Evolutionary conservation across 2,888 invertebrate species (phyloP).

Genomic region (Catocala fraxini): DNA sequence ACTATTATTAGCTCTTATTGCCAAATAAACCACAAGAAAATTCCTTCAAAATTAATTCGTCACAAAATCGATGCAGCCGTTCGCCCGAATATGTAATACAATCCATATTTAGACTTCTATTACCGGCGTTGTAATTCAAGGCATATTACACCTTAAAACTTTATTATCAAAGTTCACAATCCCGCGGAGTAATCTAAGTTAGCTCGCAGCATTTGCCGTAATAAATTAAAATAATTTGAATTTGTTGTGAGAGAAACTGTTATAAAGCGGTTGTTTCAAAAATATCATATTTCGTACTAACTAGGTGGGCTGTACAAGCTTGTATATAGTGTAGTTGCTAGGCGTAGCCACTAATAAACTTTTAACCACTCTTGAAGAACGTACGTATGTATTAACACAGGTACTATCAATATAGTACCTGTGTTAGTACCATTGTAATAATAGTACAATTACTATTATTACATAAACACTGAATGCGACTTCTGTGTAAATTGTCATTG

Average conservation of each 20-base stretch:
- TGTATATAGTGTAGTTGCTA: no score
- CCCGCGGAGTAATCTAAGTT: conserved; percentile 38
- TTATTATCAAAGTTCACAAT: conserved; percentile 36
- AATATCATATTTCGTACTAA: conserved; percentile 46
- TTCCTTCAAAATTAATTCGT: conserved; percentile 23
- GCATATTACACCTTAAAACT: conserved; percentile 33
- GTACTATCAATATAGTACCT: no score
- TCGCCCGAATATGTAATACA: conserved; percentile 25
- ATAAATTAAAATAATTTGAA: conserved; percentile 55
- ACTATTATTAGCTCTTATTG: no score
- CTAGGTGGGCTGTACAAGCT: neutral
- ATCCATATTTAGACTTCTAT: conserved; percentile 34
- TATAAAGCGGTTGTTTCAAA: conserved; percentile 33
- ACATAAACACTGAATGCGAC: no score
- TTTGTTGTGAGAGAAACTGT: conserved; percentile 46
- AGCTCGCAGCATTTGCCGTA: conserved; percentile 28
- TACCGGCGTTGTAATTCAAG: conserved; percentile 15
- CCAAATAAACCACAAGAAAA: conserved; percentile 14
- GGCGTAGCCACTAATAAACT: no score
- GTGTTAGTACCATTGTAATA: no score
- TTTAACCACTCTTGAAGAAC: no score
- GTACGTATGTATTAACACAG: no score
- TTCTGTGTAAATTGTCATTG: neutral
- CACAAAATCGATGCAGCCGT: conserved; percentile 40
- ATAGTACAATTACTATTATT: no score